Base-by-base conservation (phyloP, 2,888 invertebrate genomes). In the Eledona agricola region DNA sequence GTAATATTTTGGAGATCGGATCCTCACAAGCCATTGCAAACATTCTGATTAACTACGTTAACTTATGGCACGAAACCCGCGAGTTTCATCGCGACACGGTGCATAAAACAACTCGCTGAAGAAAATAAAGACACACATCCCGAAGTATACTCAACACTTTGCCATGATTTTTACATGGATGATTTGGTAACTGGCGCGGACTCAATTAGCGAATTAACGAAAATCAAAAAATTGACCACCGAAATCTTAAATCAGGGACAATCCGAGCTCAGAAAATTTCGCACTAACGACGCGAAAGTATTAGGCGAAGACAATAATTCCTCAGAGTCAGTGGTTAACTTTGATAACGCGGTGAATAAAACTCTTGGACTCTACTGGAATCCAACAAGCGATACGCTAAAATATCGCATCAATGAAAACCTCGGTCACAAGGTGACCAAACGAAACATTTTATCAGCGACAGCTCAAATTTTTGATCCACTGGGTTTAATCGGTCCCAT, bases 261-360 rank as follows among this genome's bases (percentile, higher is more conserved):
- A 6, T 57, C 54, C 23, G 13, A 37, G 7, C 19, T 57, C 12
- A 28, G 50, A 3, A 57, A 54, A 26, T 57, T 40, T 31, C 9
- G 20, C 1, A 37, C 47, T 5, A 52, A 54, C 10, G 6, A 16
- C 17, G 2, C 13, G 2, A 16, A 4, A 4, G 6, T 45, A 5
- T 17, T 49, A 11, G 15, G 6, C 12, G 3, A 3, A 4, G 12
- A 5, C 12, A 9, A 20, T 3, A 34, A 40, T 29, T 3, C 3
- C 9, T n/a, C n/a, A n/a, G 25, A 23, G 17, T 4, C 2, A n/a
- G 20, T 20, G 6, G 13, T 22, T 10, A 3, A 7, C 3, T 38
- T 19, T 7, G 35, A 45, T 16, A 35, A 23, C 3, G 20, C n/a
- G n/a, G 2, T 11, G 2, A 25, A 15, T 5, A 47, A 25, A 25